Percentiles rank a stretch among this genome's conserved stretches.
Conservation (phyloP, 2,797 vertebrate genomes). For the Syngnathus rostellatus region DNA sequence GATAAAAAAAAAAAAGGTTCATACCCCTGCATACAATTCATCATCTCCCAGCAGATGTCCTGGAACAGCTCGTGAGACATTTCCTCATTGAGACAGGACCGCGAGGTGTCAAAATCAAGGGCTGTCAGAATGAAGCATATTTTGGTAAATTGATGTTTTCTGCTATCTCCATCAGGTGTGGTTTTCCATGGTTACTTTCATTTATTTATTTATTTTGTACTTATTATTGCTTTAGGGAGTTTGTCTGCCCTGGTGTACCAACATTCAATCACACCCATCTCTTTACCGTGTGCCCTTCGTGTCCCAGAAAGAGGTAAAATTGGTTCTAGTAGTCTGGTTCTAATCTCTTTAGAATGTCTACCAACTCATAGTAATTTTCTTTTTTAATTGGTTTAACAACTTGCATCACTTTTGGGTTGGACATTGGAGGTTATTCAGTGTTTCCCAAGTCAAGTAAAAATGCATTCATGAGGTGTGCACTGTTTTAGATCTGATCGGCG, state of each 20-base stretch:
- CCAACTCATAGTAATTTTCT: too few species aligned
- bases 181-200: neutral
- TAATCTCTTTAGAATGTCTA: neutral
- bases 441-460: neutral
- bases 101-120: constrained; percentile 90
- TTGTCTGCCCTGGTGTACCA: constrained; percentile 87
- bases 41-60: constrained; percentile 66
- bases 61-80: constrained; percentile 86
- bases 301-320: constrained; percentile 79
- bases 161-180: neutral
- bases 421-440: neutral
- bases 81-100: constrained; percentile 88
- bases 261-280: constrained; percentile 87
- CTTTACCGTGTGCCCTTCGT: constrained; percentile 78
- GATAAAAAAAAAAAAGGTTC: neutral
- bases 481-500: constrained; percentile 77
- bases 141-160: constrained; percentile 71
- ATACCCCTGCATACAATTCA: constrained; percentile 28
- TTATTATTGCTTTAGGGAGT: constrained; percentile 69
- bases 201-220: neutral
- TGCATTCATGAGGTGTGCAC: neutral
- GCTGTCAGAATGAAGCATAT: constrained; percentile 85
- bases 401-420: neutral
- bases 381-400: neutral
- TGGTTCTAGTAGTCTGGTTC: neutral